Conservation (phyloP, 2,888 invertebrate genomes). For the Pheosia gnoma region DNA sequence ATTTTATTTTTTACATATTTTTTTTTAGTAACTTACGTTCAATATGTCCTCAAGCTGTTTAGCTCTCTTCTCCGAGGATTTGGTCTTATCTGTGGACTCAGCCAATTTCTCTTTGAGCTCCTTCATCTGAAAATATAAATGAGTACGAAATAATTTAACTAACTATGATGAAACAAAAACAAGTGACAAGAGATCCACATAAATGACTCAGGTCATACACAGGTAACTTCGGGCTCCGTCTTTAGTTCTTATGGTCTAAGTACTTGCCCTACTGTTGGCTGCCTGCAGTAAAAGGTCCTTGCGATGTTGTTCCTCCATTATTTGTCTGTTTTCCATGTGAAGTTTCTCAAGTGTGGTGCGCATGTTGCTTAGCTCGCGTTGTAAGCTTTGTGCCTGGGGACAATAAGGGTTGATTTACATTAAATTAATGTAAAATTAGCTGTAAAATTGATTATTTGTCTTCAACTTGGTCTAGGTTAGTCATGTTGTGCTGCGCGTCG, state of each 20-base stretch:
- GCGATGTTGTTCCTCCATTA: conserved; percentile 67
- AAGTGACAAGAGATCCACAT: too few relatives aligned
- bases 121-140: conserved; percentile 55
- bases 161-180: too few relatives aligned
- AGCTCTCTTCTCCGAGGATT: conserved; percentile 83
- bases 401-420: background rate
- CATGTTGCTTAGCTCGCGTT: conserved; percentile 74
- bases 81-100: conserved; percentile 78
- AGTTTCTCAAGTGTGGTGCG: conserved; percentile 63
- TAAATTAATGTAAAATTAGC: background rate
- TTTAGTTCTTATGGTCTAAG: background rate
- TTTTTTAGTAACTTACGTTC: conserved; percentile 77
- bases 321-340: conserved; percentile 65
- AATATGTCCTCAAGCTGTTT: conserved; percentile 85
- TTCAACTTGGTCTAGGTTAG: too few relatives aligned
- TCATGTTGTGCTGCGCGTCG: too few relatives aligned
- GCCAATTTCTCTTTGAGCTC: conserved; percentile 76
- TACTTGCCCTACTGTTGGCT: conserved; percentile 56
- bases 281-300: conserved; percentile 54
- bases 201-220: too few relatives aligned
- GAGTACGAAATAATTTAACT: background rate
- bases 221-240: too few relatives aligned
- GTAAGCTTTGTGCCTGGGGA: conserved; percentile 70
- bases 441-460: too few relatives aligned
- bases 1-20: too few relatives aligned